These are phyloP conservation scores for Echinarachnius parma DNA, from an alignment of 53 echinoderm and acorn worm genomes.

Conservation along the genomic window DNA sequence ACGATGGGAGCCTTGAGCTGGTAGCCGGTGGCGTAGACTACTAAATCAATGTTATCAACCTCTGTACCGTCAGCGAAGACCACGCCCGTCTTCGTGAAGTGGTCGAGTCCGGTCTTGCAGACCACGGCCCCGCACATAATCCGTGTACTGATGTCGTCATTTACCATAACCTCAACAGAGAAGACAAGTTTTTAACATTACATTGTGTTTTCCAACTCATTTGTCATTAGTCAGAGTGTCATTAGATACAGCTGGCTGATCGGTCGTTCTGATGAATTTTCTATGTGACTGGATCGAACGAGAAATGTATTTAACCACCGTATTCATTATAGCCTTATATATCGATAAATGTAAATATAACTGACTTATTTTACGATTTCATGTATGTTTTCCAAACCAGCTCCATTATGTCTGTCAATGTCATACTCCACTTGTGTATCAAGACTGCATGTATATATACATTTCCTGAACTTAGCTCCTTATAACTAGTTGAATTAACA, in stretches of 20 bases:
- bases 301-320: too few relatives aligned
- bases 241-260: too few relatives aligned
- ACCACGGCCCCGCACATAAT: slow-evolving; percentile 78
- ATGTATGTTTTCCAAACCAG: neutral
- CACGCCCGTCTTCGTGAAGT: slow-evolving; percentile 68
- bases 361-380: neutral
- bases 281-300: too few relatives aligned
- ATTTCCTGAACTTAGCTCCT: too few relatives aligned
- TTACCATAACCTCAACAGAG: slow-evolving; percentile 62
- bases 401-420: too few relatives aligned
- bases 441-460: too few relatives aligned
- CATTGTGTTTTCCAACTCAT: too few relatives aligned
- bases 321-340: neutral
- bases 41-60: slow-evolving; percentile 65
- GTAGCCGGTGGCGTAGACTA: slow-evolving; percentile 92
- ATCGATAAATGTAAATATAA: neutral
- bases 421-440: too few relatives aligned
- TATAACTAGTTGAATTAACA: too few relatives aligned
- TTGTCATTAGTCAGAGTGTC: too few relatives aligned
- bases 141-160: slow-evolving; percentile 70
- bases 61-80: slow-evolving; percentile 74
- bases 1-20: slow-evolving; percentile 67
- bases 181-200: neutral
- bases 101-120: slow-evolving; percentile 65
- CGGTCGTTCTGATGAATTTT: too few relatives aligned